Percentiles rank a stretch among this genome's conserved stretches.
phyloP scores from a whole-genome alignment of 2,888 invertebrate species.

The Caenorhabditis sp. region DNA sequence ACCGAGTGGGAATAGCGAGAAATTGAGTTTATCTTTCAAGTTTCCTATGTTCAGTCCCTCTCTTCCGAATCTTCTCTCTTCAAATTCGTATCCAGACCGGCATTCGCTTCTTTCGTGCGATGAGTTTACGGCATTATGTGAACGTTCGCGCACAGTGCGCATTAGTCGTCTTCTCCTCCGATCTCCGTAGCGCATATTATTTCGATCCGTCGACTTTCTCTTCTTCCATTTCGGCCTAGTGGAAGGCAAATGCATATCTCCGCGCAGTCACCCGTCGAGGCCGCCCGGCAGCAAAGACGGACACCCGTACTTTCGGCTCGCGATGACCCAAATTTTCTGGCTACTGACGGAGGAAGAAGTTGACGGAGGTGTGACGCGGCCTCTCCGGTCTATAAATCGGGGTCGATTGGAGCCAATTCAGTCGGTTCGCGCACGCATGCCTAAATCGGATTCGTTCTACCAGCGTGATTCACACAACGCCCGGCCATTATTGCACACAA shows the following conservation, averaged over 20 bases:
- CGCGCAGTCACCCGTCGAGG: conserved; percentile 40
- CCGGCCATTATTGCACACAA: conserved; percentile 50
- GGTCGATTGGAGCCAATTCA: conserved; percentile 49
- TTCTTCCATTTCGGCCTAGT: conserved; percentile 10
- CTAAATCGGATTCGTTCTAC: conserved; percentile 51
- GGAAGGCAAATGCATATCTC: conserved; percentile 41
- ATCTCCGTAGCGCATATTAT: conserved; percentile 48
- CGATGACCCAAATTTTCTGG: conserved; percentile 40
- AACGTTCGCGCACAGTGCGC: conserved; percentile 46
- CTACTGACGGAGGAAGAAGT: conserved; percentile 3
- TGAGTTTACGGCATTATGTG: conserved; percentile 44
- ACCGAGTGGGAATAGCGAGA: too few relatives aligned
- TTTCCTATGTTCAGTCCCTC: neutral
- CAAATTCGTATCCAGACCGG: conserved; percentile 2
- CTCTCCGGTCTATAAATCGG: conserved; percentile 42
- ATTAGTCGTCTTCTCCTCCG: conserved; percentile 48
- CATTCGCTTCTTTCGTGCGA: conserved; percentile 10
- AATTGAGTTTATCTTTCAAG: neutral
- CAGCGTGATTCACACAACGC: conserved; percentile 43
- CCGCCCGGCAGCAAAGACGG: conserved; percentile 8
- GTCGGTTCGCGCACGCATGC: neutral
- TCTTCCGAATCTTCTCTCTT: neutral
- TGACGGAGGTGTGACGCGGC: conserved; percentile 9
- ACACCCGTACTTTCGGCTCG: conserved; percentile 50
- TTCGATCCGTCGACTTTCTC: conserved; percentile 46